These are phyloP conservation scores for Ephestia elutella DNA, from an alignment of 1,140 invertebrate genomes.

Conservation along the genomic window DNA sequence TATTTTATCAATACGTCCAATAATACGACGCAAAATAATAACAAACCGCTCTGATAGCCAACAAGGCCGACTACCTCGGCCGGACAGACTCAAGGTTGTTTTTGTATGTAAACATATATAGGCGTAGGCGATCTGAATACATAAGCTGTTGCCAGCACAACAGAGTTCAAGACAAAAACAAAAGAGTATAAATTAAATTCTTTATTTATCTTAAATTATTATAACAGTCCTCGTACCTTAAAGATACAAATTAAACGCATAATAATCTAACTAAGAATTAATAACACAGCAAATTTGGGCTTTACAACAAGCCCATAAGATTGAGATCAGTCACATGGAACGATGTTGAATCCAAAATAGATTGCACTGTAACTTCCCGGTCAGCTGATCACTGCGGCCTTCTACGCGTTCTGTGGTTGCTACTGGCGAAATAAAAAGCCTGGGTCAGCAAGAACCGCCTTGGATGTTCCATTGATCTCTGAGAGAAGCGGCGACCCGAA, in stretches of 20 bases:
- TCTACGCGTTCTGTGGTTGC: constrained; percentile 34
- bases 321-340: constrained; percentile 67
- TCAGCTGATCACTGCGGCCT: constrained; percentile 30
- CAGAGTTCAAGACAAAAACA: constrained; percentile 20
- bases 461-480: constrained; percentile 67
- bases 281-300: constrained; percentile 68
- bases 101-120: constrained; percentile 69
- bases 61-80: constrained; percentile 39
- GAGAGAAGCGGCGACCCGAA: constrained; percentile 44
- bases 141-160: neutral
- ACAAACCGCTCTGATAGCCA: constrained; percentile 13
- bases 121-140: constrained; percentile 24
- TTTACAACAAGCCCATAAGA: constrained; percentile 65
- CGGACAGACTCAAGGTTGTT: constrained; percentile 52
- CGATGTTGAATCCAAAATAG: constrained; percentile 58
- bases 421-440: constrained; percentile 49
- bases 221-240: constrained; percentile 61
- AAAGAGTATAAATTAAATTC: constrained; percentile 36
- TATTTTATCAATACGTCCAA: neutral
- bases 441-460: constrained; percentile 54
- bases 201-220: constrained; percentile 65
- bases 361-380: constrained; percentile 24
- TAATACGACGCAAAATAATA: constrained; percentile 27
- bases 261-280: constrained; percentile 68
- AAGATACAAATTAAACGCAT: constrained; percentile 55